A percentile compares a stretch with the other conserved stretches of the same genome.
phyloP scores from a whole-genome alignment of 2,113 vertebrate genomes.

The Felis chaus region DNA sequence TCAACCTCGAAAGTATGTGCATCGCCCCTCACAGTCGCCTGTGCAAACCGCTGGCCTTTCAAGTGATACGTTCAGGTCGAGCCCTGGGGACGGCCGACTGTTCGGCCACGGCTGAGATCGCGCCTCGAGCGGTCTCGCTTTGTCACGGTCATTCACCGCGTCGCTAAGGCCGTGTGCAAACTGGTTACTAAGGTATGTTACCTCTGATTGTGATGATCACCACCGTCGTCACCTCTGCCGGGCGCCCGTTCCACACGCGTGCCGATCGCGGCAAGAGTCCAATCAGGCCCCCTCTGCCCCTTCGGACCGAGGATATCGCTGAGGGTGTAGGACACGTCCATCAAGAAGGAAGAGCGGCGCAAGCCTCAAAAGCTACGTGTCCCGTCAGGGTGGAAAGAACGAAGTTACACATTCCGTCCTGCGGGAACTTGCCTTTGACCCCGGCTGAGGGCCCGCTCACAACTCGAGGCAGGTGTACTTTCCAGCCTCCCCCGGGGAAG shows the following conservation, averaged over 20 bases:
- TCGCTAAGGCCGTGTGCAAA: fast-evolving
- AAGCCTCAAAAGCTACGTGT: neutral
- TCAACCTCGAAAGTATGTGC: neutral
- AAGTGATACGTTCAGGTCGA: fast-evolving
- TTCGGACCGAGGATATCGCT: fast-evolving
- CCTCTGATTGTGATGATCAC: fast-evolving
- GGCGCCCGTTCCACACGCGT: fast-evolving
- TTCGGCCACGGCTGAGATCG: fast-evolving
- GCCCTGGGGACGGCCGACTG: fast-evolving
- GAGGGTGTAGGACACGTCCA: neutral
- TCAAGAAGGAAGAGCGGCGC: neutral
- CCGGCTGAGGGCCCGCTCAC: no score
- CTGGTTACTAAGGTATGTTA: fast-evolving
- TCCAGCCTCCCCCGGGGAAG: fast-evolving
- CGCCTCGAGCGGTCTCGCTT: fast-evolving
- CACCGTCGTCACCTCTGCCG: fast-evolving
- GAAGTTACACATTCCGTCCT: neutral
- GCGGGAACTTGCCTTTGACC: neutral
- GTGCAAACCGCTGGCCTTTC: neutral
- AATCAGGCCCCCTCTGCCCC: fast-evolving
- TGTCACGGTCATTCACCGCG: fast-evolving
- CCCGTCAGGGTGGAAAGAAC: fast-evolving
- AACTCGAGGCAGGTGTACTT: neutral
- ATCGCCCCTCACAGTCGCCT: no score
- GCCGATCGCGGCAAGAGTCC: neutral